phyloP scores from a whole-genome alignment of 2,797 vertebrate genomes.

The Lophius americanus region DNA sequence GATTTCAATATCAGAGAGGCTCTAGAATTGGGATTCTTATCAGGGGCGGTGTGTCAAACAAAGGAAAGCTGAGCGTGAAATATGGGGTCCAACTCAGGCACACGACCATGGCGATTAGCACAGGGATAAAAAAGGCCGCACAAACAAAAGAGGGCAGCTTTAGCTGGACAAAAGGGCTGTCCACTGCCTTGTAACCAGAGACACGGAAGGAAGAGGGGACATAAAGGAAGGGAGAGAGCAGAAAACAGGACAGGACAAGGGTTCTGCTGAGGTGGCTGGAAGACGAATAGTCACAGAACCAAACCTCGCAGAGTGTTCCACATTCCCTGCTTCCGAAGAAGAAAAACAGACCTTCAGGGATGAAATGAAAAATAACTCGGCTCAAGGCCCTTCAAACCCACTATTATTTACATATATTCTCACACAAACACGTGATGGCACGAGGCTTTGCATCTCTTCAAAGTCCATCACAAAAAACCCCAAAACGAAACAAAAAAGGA shows the following conservation, averaged over 20 bases:
- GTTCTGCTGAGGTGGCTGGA: slow-evolving; percentile 62
- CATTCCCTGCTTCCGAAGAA: slow-evolving; percentile 56
- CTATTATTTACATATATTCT: slow-evolving; percentile 37
- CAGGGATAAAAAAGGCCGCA: slow-evolving; percentile 78
- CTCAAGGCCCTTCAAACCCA: slow-evolving; percentile 62
- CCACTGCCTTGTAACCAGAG: slow-evolving; percentile 74
- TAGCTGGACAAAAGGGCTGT: slow-evolving; percentile 77
- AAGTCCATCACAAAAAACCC: slow-evolving; percentile 58
- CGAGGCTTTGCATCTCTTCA: slow-evolving; percentile 72
- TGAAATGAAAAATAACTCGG: slow-evolving; percentile 62
- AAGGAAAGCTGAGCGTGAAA: slow-evolving; percentile 82
- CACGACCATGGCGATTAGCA: slow-evolving; percentile 83
- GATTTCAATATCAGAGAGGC: slow-evolving; percentile 87
- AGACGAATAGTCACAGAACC: slow-evolving; percentile 62
- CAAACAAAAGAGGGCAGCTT: slow-evolving; percentile 79
- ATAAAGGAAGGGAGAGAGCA: slow-evolving; percentile 61
- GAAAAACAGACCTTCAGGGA: slow-evolving; percentile 69
- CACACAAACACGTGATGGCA: slow-evolving; percentile 53
- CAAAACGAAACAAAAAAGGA: slow-evolving; percentile 33
- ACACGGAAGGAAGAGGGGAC: slow-evolving; percentile 69
- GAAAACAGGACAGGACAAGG: slow-evolving; percentile 66
- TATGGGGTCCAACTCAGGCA: slow-evolving; percentile 84
- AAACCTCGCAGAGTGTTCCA: slow-evolving; percentile 67
- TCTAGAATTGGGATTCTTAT: slow-evolving; percentile 87
- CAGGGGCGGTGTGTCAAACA: slow-evolving; percentile 83